Evolutionary conservation across 37 sponge, comb jelly and placozoan genomes (phyloP).

Genomic region (Halichondria panicea): DNA sequence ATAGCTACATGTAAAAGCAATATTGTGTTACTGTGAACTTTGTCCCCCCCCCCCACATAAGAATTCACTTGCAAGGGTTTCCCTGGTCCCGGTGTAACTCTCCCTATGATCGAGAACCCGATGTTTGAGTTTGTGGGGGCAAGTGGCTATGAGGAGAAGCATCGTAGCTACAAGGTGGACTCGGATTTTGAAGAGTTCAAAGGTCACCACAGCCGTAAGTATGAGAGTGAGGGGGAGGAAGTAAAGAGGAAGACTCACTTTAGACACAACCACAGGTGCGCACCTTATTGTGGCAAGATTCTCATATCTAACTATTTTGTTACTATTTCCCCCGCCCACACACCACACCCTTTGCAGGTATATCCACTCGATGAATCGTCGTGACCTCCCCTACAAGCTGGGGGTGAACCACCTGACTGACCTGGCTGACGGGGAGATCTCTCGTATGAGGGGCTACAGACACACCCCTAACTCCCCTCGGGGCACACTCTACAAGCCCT

Average conservation of each 20-base stretch:
- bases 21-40: too few species aligned
- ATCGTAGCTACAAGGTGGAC: slow-evolving; percentile 33
- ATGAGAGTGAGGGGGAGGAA: slow-evolving; percentile 41
- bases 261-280: slow-evolving; percentile 72
- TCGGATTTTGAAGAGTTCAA: slow-evolving; percentile 72
- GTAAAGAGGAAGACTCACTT: slow-evolving; percentile 64
- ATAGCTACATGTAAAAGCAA: too few species aligned
- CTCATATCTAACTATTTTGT: too few species aligned
- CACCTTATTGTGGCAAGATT: too few species aligned
- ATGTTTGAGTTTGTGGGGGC: slow-evolving; percentile 65
- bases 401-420: slow-evolving; percentile 93
- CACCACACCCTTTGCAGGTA: slow-evolving; percentile 40
- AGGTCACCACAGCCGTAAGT: slow-evolving; percentile 51
- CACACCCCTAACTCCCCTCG: slow-evolving; percentile 23
- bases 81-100: slow-evolving; percentile 81
- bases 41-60: too few species aligned
- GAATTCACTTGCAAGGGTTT: slow-evolving; percentile 52
- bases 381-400: slow-evolving; percentile 56
- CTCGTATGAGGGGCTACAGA: slow-evolving; percentile 64
- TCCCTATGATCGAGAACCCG: slow-evolving; percentile 58
- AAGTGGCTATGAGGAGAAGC: slow-evolving; percentile 29
- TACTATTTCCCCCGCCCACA: too few species aligned
- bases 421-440: slow-evolving; percentile 55
- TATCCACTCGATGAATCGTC: slow-evolving; percentile 81
- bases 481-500: neutral